Evolutionary conservation across 1,140 invertebrate genomes (phyloP), one percentile per base, ranked within the genome.

Genomic region (Trichomalopsis sarcophagae): DNA sequence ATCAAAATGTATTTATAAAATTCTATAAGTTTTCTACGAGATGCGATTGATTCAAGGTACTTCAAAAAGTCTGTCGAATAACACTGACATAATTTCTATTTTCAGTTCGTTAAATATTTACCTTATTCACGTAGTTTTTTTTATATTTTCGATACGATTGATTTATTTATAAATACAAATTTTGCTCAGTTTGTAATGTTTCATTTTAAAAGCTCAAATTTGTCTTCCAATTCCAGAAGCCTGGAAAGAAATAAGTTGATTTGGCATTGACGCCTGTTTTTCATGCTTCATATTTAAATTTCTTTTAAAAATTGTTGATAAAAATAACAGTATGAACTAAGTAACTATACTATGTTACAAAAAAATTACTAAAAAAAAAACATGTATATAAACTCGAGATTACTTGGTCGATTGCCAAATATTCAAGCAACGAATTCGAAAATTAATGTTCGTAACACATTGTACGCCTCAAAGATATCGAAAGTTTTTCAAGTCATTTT

Each of bases 171-270:
- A 7, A 62, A 75, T 80, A 47, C n/a, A 62, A 81, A 68, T 81
- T 33, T 68, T 14, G n/a, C 17, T 76, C 17, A 50, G 6, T 85
- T 81, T 76, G 11, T 81, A 74, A 33, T 73, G 66, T 66, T 81
- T n/a, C n/a, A 55, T 77, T 81, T 75, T 13, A 82, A 78, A 68
- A 44, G 82, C 81, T 86, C 86, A 86, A 87, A 78, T 83, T 85
- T 82, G 87, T 88, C 87, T 88, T 88, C 87, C 87, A 88, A 80
- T 86, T 84, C 77, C 82, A 87, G 85, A 17, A 68, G 10, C 79
- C 75, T 86, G 74, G 80, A 85, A 85, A 81, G 68, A 74, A 68
- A 77, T 76, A 77, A 79, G 27, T 84, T 84, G 14, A 84, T 78
- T 84, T 81, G 30, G n/a, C n/a, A 62, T 76, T 44, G 27, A 23